Evolutionary conservation across 2,888 invertebrate genomes (phyloP).

Genomic region (Drosophila meridionalis): DNA sequence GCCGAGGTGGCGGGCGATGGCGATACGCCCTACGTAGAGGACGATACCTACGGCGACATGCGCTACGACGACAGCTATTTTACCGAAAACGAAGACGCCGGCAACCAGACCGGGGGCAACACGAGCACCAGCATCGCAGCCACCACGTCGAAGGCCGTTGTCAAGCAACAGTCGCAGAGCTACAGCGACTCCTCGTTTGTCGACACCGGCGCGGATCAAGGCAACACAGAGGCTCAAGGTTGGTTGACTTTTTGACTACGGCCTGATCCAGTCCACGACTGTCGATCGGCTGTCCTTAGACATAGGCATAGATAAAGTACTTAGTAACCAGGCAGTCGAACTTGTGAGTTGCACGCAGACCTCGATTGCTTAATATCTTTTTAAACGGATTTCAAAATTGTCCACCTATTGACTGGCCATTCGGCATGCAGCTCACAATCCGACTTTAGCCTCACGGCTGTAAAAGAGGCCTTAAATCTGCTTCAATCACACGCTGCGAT

Average conservation of each 20-base stretch:
- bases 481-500: constrained; percentile 30
- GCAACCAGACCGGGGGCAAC: constrained; percentile 64
- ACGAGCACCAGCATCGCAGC: constrained; percentile 72
- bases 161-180: constrained; percentile 80
- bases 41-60: constrained; percentile 89
- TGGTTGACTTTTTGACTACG: constrained; percentile 75
- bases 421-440: constrained; percentile 40
- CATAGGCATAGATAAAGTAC: constrained; percentile 12
- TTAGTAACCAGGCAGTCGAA: constrained; percentile 16
- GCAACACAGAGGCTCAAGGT: constrained; percentile 85
- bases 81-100: constrained; percentile 85
- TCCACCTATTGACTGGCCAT: neutral
- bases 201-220: constrained; percentile 84
- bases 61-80: constrained; percentile 85
- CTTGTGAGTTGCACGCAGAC: constrained; percentile 46
- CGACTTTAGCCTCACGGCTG: constrained; percentile 18
- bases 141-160: constrained; percentile 83
- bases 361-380: neutral
- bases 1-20: constrained; percentile 88
- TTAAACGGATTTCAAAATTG: neutral
- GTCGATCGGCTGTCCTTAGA: constrained; percentile 36
- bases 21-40: constrained; percentile 88
- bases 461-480: constrained; percentile 62
- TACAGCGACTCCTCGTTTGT: constrained; percentile 84
- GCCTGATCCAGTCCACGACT: constrained; percentile 23